These are phyloP conservation scores for Acleris sparsana DNA, from an alignment of 2,888 invertebrate species.

Conservation along the genomic window DNA sequence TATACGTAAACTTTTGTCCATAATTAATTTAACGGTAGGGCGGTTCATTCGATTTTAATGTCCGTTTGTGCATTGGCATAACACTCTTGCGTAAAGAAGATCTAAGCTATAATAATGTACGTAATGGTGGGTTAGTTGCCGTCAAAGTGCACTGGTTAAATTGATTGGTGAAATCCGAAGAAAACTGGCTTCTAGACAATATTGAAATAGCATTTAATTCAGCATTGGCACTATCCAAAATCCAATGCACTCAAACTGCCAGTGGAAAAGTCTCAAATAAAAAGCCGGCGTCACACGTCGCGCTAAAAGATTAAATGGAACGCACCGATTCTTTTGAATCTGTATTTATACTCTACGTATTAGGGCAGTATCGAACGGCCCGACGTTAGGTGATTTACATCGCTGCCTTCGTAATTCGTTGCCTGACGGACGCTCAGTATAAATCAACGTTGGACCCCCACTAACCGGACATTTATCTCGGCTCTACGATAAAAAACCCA, in stretches of 20 bases:
- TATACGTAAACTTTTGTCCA: no score
- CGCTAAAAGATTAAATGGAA: conserved; percentile 35
- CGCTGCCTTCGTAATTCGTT: conserved; percentile 76
- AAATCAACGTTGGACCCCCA: conserved; percentile 81
- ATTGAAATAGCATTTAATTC: background rate
- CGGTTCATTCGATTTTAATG: no score
- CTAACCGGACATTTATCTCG: conserved; percentile 78
- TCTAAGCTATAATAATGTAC: no score
- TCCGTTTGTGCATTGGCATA: no score
- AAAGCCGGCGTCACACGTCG: conserved; percentile 19
- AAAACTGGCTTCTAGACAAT: background rate
- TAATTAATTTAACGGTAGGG: no score
- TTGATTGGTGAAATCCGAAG: no score
- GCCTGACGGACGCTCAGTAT: conserved; percentile 76
- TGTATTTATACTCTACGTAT: conserved; percentile 33
- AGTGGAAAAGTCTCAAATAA: conserved; percentile 18
- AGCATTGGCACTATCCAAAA: conserved; percentile 9
- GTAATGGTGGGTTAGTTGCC: no score
- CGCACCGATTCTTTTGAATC: conserved; percentile 30
- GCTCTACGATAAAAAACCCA: conserved; percentile 48
- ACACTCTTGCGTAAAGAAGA: no score
- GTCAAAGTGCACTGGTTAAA: no score
- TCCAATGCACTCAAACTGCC: conserved; percentile 26
- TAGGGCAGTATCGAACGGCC: conserved; percentile 60
- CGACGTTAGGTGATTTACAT: conserved; percentile 77